Evolutionary conservation across 2,113 vertebrate species (phyloP), one percentile per base, ranked within the genome.

Genomic region (Mormyrus iriodes): DNA sequence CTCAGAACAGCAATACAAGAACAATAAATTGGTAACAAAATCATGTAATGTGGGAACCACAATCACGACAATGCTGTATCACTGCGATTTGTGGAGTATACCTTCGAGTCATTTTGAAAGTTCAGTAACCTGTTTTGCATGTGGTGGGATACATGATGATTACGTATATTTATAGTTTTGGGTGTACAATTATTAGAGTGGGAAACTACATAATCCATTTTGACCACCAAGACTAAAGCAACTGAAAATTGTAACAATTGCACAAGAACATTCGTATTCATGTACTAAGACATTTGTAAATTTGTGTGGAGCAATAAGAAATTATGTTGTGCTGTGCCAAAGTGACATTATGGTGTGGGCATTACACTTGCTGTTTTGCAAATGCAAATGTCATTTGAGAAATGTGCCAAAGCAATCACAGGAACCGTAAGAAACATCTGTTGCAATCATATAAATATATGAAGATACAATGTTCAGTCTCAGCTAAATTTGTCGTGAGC

Each of bases 401-500:
- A 65, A 27, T 24, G 9, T 8, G n/a, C 58, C n/a, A 65, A 61
- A 61, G 58, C 24, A 61, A n/a, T 61, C 2, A 7, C n/a, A 2
- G 3, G 27, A 65, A 65, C 58, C 27, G n/a, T 27, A 27, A 24
- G 24, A 65, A 8, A 65, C 2, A 9, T 65, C 61, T 65, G n/a
- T 27, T 8, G 61, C 27, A 27, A 65, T 3, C 61, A 27, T 65
- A 65, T 27, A 27, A 65, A 65, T 65, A 27, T 65, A 65, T 24
- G 55, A 61, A n/a, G 55, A n/a, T 65, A 27, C n/a, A 65, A 69
- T 90, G 65, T 89, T 88, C 65, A 89, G 83, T 51, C 58, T 73
- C 35, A 73, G 24, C 89, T 90, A 92, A 92, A 91, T 90, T 86
- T 88, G 89, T 6, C 73, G 2, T 19, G 31, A 39, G 2, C 6